Evolutionary conservation across 2,797 vertebrate genomes (phyloP), one percentile per base, ranked within the genome.

Genomic region (Coranthus polyacanthus): DNA sequence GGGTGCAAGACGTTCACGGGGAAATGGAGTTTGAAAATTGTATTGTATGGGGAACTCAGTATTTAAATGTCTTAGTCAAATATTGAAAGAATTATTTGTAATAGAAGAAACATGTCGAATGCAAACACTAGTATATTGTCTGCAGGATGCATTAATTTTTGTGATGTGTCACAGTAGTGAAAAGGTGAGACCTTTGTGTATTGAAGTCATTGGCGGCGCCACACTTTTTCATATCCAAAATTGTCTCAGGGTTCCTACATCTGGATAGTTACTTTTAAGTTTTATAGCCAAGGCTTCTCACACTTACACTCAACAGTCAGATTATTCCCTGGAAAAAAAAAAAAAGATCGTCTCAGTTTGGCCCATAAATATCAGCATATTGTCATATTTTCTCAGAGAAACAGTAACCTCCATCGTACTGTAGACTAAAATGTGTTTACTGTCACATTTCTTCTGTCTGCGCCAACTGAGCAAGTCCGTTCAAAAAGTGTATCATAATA

Each of bases 1-100:
- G 59, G 72, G 43, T 67, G 75, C 67, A 77, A 64, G 75, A 78
- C 78, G 72, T 72, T 56, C 61, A 72, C 5, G 34, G 44, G 61
- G 53, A 34, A 47, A 41, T 13, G 55, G 59, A 73, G 44, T 51
- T 42, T 43, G 32, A 72, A 49, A 61, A 55, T 65, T 84, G 72
- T 87, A 83, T 89, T 84, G 72, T 75, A 71, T 60, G 59, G 75
- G 88, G 59, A 84, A 84, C 59, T 91, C 91, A 91, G 90, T 93
- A 93, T 94, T 94, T 94, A 92, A 93, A 90, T 87, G 89, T 93
- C 70, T 85, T 90, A 84, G 82, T 89, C 77, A 81, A 82, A 86
- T 90, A 92, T 89, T 88, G 78, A 92, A 88, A 84, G 75, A 87
- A 58, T 65, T 90, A 91, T 92, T 92, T 93, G 92, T 93, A 84